Conservation (phyloP, 2,888 invertebrate species). For the Pheosia tremula region DNA sequence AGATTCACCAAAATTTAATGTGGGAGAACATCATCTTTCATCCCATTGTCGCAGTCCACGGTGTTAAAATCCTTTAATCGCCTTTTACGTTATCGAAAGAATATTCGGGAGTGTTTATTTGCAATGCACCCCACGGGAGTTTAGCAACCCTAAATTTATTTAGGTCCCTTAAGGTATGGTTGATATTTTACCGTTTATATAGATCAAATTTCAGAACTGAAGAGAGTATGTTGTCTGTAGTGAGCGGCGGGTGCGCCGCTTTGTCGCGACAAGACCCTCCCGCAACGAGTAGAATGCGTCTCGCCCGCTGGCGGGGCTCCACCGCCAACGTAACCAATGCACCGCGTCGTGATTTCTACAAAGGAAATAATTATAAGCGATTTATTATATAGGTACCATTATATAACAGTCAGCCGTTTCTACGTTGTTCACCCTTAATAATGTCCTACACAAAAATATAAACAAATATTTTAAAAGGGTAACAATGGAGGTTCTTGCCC, state of each 20-base stretch:
- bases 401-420: no score
- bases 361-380: constrained; percentile 1
- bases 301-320: constrained; percentile 92
- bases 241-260: constrained; percentile 89
- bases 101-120: not conserved
- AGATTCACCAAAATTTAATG: no score
- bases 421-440: no score
- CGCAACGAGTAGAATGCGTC: constrained; percentile 94
- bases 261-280: constrained; percentile 95
- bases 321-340: constrained; percentile 90
- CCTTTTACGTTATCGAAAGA: no score
- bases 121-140: not conserved
- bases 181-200: constrained; percentile 83
- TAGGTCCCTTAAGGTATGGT: not conserved
- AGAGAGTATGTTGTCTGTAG: constrained; percentile 92
- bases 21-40: no score
- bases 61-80: no score
- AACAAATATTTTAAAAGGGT: no score
- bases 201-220: constrained; percentile 94
- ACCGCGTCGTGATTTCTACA: constrained; percentile 87
- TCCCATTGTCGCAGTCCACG: no score
- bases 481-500: no score
- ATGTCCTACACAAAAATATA: no score
- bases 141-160: no score
- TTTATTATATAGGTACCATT: no score